These are phyloP conservation scores for Chloroceryle inda DNA, from an alignment of 2,797 vertebrate species.

Conservation along the genomic window DNA sequence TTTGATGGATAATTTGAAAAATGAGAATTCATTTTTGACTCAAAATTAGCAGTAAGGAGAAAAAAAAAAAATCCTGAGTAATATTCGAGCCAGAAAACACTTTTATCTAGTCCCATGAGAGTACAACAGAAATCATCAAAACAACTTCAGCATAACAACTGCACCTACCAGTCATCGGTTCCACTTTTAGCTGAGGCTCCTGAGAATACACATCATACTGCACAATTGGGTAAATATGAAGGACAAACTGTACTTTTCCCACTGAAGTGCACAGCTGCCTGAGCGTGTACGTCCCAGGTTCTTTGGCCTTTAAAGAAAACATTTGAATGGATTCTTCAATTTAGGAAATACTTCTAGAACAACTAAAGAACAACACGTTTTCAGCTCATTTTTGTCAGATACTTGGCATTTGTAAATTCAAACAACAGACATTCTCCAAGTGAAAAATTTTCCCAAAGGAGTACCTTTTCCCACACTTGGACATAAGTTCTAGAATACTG, in stretches of 20 bases:
- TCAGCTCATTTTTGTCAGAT: not conserved
- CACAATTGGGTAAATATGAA: constrained; percentile 92
- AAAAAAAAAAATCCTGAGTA: not conserved
- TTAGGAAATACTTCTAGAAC: not conserved
- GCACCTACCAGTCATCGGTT: constrained; percentile 90
- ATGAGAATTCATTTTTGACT: not conserved
- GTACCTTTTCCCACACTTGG: not conserved
- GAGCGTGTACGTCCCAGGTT: constrained; percentile 92
- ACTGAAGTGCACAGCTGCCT: constrained; percentile 91
- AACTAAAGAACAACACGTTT: not conserved
- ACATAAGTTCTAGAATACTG: not conserved
- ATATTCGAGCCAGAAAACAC: not conserved
- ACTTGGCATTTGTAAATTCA: not conserved
- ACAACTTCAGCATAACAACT: not conserved
- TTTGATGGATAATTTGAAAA: not conserved
- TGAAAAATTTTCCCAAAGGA: not conserved
- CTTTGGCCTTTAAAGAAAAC: constrained; percentile 83
- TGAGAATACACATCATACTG: constrained; percentile 97
- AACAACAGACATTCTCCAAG: not conserved
- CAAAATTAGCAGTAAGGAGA: not conserved
- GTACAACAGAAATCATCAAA: not conserved
- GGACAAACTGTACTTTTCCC: constrained; percentile 90
- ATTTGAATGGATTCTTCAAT: not conserved
- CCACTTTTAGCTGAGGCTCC: constrained; percentile 95
- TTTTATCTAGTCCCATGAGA: not conserved